Conservation (phyloP, 2,113 vertebrate species). For the Aphyosemion australe region DNA sequence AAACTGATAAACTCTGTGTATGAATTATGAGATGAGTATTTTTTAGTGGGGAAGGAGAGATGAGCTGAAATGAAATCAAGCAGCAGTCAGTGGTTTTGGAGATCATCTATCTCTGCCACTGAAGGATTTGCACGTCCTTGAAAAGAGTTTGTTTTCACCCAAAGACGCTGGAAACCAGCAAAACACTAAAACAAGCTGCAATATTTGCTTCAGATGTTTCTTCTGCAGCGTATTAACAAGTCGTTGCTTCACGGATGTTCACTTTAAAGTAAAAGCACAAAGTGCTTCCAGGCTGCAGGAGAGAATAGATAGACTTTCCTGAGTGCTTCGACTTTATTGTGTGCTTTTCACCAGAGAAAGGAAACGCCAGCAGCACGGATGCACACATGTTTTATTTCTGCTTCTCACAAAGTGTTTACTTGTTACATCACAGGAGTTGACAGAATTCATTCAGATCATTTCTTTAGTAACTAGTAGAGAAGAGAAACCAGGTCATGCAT, state of each 20-base stretch:
- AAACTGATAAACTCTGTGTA: neutral
- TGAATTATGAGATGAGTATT: slow-evolving; percentile 1
- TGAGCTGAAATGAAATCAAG: slow-evolving; percentile 2
- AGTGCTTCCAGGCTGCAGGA: slow-evolving; percentile 16
- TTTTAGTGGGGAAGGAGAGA: neutral
- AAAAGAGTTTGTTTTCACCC: slow-evolving; percentile 13
- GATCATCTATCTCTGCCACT: neutral
- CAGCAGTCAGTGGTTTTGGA: slow-evolving; percentile 1
- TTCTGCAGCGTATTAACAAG: slow-evolving; percentile 16
- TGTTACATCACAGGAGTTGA: neutral
- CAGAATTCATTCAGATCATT: slow-evolving; percentile 1
- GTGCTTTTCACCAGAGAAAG: slow-evolving; percentile 7
- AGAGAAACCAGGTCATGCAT: neutral
- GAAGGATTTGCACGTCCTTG: slow-evolving; percentile 25
- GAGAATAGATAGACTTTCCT: slow-evolving; percentile 18
- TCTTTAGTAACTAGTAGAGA: neutral
- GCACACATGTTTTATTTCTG: neutral
- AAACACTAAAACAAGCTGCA: neutral
- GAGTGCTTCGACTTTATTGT: slow-evolving; percentile 4
- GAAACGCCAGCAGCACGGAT: slow-evolving; percentile 17
- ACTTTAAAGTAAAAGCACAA: slow-evolving; percentile 27
- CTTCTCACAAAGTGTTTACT: neutral
- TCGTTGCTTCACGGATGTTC: slow-evolving; percentile 33
- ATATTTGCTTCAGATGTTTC: slow-evolving; percentile 6
- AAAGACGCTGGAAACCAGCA: neutral